Evolutionary conservation across 2,888 invertebrate species (phyloP).

Genomic region (Brassicogethes aeneus): DNA sequence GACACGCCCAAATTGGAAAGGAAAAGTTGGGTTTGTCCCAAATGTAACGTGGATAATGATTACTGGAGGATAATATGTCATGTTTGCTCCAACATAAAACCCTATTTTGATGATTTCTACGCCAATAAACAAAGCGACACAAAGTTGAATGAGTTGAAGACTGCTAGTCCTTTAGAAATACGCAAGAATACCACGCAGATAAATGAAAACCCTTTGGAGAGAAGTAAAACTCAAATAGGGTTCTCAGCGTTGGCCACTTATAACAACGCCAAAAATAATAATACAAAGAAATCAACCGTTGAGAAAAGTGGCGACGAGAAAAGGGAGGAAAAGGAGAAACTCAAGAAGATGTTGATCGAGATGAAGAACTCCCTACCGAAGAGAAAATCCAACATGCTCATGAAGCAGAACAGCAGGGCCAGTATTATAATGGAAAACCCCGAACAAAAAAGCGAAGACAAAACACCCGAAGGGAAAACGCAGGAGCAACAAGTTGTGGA

Average conservation of each 20-base stretch:
- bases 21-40: slow-evolving; percentile 49
- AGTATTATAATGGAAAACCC: slow-evolving; percentile 35
- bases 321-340: slow-evolving; percentile 48
- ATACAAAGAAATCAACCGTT: slow-evolving; percentile 22
- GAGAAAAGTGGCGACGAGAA: slow-evolving; percentile 34
- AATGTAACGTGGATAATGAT: slow-evolving; percentile 52
- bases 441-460: slow-evolving; percentile 18
- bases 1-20: slow-evolving; percentile 32
- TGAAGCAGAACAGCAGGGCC: slow-evolving; percentile 29
- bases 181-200: slow-evolving; percentile 6
- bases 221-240: slow-evolving; percentile 39
- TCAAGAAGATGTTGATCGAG: slow-evolving; percentile 65
- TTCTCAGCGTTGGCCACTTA: slow-evolving; percentile 35
- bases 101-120: slow-evolving; percentile 39
- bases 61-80: slow-evolving; percentile 55
- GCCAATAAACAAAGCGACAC: slow-evolving; percentile 7
- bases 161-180: slow-evolving; percentile 12
- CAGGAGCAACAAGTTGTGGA: slow-evolving; percentile 32
- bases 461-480: slow-evolving; percentile 14
- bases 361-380: slow-evolving; percentile 67
- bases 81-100: slow-evolving; percentile 48
- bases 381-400: slow-evolving; percentile 37
- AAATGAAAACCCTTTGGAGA: slow-evolving; percentile 27
- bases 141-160: slow-evolving; percentile 10
- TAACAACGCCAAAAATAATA: slow-evolving; percentile 22